Conservation (phyloP, 2,113 vertebrate species). For the Pomatorhinus ruficollis region DNA sequence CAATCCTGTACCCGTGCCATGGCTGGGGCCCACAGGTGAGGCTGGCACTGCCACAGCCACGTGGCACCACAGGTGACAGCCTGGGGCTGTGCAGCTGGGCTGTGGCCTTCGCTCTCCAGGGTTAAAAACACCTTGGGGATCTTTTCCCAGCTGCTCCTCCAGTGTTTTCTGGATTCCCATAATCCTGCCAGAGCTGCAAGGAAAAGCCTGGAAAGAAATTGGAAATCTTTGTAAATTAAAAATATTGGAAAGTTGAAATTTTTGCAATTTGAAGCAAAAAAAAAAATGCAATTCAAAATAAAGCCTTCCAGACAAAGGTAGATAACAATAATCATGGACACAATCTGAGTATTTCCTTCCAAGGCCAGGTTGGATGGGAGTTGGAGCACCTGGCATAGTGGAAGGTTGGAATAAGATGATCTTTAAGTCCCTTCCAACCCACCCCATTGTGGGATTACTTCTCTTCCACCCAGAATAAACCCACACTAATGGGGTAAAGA, state of each 20-base stretch:
- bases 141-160: not conserved
- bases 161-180: not conserved
- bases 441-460: not conserved
- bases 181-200: not conserved
- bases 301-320: not conserved
- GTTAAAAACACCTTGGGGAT: not conserved
- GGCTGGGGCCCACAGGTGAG: slow-evolving; percentile 95
- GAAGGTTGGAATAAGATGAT: not conserved
- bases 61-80: not conserved
- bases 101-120: not conserved
- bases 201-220: not conserved
- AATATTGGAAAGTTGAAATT: not conserved
- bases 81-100: rapidly evolving
- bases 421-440: not conserved
- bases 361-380: not conserved
- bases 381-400: not conserved
- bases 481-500: not conserved
- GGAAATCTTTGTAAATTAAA: not conserved
- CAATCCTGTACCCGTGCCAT: slow-evolving; percentile 92
- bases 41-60: not conserved
- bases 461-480: not conserved
- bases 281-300: not conserved
- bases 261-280: not conserved
- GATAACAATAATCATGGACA: not conserved
- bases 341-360: not conserved